A percentile compares a stretch with the other conserved stretches of the same genome.
These are phyloP conservation scores for Esox niger DNA, from an alignment of 2,113 vertebrate species.

Conservation along the genomic window DNA sequence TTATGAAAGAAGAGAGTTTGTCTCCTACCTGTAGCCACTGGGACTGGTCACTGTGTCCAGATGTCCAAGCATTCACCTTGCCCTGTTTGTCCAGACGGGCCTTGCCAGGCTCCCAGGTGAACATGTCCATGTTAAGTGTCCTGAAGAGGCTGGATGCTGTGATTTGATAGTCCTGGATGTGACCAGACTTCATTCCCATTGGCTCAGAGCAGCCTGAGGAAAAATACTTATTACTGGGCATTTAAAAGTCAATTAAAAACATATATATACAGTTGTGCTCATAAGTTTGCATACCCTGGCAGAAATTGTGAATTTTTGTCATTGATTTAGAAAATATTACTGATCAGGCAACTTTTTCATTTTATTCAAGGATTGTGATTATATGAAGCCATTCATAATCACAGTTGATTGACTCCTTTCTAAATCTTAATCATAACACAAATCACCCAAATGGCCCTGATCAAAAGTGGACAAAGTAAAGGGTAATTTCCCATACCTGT, in stretches of 20 bases:
- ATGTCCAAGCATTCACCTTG: conserved; percentile 98
- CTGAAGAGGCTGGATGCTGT: conserved; percentile 93
- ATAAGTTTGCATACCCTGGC: no score
- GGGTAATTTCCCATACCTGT: no score
- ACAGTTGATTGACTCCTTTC: no score
- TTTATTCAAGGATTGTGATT: no score
- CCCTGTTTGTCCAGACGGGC: conserved; percentile 97
- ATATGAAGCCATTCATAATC: no score
- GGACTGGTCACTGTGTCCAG: conserved; percentile 93
- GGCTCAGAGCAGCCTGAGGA: conserved; percentile 93
- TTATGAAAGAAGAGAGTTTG: not conserved
- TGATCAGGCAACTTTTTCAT: no score
- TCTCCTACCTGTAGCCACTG: conserved; percentile 93
- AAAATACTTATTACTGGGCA: conserved; percentile 13
- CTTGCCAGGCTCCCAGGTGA: conserved; percentile 96
- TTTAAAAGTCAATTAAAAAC: not conserved
- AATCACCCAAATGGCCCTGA: no score
- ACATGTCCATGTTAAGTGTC: conserved; percentile 99
- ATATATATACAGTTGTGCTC: no score
- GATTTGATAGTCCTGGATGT: conserved; percentile 95
- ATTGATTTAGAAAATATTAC: no score
- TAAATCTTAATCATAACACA: no score
- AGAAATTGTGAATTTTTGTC: no score
- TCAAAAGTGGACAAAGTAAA: no score
- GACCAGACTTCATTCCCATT: conserved; percentile 96